A percentile compares a stretch with the other conserved stretches of the same genome.
Conservation (phyloP, 2,113 vertebrate species). For the Dolichallabes microphthalmus region DNA sequence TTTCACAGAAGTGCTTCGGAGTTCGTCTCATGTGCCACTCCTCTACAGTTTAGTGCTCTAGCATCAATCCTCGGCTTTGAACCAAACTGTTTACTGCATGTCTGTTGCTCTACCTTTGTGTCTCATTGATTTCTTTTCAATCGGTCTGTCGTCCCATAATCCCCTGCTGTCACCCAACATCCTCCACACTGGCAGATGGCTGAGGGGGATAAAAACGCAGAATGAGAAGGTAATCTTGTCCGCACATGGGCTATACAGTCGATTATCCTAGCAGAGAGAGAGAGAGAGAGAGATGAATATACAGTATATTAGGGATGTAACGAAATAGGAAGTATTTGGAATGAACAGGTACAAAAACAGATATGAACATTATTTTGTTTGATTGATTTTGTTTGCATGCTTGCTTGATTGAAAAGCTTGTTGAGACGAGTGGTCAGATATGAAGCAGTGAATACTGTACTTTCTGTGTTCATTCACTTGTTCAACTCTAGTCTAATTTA, state of each 20-base stretch:
- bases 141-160: constrained; percentile 21
- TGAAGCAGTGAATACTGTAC: background rate
- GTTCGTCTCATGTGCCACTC: background rate
- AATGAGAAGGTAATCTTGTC: constrained; percentile 72
- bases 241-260: constrained; percentile 61
- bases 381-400: background rate
- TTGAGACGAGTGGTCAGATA: background rate
- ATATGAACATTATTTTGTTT: background rate
- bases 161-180: constrained; percentile 17
- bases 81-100: background rate
- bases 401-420: too few relatives aligned
- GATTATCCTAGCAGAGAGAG: constrained; percentile 57
- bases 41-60: background rate
- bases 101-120: background rate
- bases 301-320: background rate
- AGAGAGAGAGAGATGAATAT: background rate
- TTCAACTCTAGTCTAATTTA: background rate
- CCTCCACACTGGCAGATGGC: constrained; percentile 65
- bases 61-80: background rate
- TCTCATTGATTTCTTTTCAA: constrained; percentile 5
- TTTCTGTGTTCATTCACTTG: background rate
- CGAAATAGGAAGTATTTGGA: background rate
- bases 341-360: background rate
- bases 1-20: background rate
- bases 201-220: constrained; percentile 60